These are phyloP conservation scores for Limnephilus auricula DNA, from an alignment of 2,888 invertebrate genomes.

Conservation along the genomic window DNA sequence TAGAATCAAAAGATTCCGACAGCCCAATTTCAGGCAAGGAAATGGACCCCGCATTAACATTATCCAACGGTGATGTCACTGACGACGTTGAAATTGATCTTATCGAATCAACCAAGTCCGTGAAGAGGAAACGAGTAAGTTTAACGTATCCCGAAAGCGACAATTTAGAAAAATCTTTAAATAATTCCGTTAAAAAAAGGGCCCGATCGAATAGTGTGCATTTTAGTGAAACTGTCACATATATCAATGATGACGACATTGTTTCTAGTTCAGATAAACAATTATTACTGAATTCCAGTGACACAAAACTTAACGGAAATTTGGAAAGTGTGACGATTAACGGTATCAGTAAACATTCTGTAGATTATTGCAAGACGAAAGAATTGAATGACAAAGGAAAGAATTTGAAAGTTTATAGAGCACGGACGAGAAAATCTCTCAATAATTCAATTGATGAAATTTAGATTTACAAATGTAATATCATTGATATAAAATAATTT, in stretches of 20 bases:
- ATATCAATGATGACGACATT: conserved; percentile 30
- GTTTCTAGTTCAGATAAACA: conserved; percentile 7
- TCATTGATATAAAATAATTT: neutral
- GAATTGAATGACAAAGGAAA: conserved; percentile 10
- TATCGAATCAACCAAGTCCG: neutral
- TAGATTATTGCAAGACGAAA: conserved; percentile 7
- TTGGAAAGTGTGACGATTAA: neutral
- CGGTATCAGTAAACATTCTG: neutral
- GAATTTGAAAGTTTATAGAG: neutral
- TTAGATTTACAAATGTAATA: neutral
- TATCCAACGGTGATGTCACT: neutral
- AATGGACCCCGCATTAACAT: neutral
- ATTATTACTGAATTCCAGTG: neutral
- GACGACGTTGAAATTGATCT: neutral
- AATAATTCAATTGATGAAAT: conserved; percentile 31
- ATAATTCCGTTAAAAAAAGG: conserved; percentile 49
- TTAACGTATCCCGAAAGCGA: conserved; percentile 2
- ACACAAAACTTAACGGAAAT: neutral
- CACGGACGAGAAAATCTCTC: neutral
- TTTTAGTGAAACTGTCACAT: conserved; percentile 59
- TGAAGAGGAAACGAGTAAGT: conserved; percentile 60
- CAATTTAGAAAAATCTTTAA: conserved; percentile 28
- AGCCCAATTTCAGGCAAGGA: neutral
- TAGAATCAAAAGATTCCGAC: neutral
- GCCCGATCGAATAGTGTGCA: conserved; percentile 62